Evolutionary conservation across 30 jellyfish, hydroid and myxozoan genomes (phyloP), one percentile per base, ranked within the genome.

Genomic region (Cassiopea andromeda): DNA sequence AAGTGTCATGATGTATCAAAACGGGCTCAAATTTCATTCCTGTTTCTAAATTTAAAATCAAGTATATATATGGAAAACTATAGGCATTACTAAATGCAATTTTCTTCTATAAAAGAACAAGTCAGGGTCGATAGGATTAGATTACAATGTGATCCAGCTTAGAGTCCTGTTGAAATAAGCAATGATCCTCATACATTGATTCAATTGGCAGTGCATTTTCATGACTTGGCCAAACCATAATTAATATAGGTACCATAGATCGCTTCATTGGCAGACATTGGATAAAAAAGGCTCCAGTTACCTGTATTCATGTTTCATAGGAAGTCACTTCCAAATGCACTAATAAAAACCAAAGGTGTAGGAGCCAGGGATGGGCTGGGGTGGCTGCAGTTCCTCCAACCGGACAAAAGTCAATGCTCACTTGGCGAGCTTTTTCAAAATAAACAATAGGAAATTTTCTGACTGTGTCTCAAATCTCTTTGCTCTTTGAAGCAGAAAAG

Each of bases 241-340:
- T 7, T 27, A 7, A 14, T 5, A 64, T 64, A 5, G 73, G 19
- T 9, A 64, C 43, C 6, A 4, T 54, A 54, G 79, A 38, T 9
- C 2, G 48, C 16, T 70, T 19, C 15, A 43, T 18, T 9, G 79
- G 79, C 79, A 70, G 79, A 70, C 79, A 70, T 43, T 16, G 79
- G 79, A 70, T 70, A 64, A 12, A 70, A 70, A 5, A 70, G 79
- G 79, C 79, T 70, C 79, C 79, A 14, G 2, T 70, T 15, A 66
- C 6, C 19, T 17, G 27, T 14, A 64, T 64, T 64, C 43, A 64
- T 64, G 43, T 64, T 5, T 64, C 18, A 73, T 19, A 73, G 16
- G 81, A 19, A 73, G 18, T 73, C 81, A 43, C n/a, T 19, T 10
- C 6, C 54, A 7, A 27, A 4, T 10, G 59, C 2, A 14, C 27